Evolutionary conservation across 2,888 invertebrate genomes (phyloP), one percentile per base, ranked within the genome.

Genomic region (Cacoxenus indagator): DNA sequence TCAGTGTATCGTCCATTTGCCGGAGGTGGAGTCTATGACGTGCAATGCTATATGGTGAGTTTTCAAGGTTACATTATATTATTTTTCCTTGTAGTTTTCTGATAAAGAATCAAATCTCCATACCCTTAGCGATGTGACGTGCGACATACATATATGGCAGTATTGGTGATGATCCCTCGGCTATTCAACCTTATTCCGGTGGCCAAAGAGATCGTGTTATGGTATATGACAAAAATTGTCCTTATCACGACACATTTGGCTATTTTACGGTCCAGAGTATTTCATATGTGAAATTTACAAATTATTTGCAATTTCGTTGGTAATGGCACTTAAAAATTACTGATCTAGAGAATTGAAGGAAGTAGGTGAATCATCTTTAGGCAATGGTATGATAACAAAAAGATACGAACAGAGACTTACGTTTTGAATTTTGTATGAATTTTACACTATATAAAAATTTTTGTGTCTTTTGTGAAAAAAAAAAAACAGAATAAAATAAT

Each of bases 1-100:
- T 1, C 46, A 9, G 1, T 57, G 89, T 92, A 43, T 94, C 92
- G 83, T 92, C 91, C 0, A 92, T 92, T 79, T 92, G 92, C 82
- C 91, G 0, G 93, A 93, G 78, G 92, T 95, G 75, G 89, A 92
- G 75, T 91, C 91, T 72, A 88, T 93, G 8, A 91, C 93, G 70
- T 91, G 91, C 70, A 91, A 70, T 1, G 70, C 81, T 0, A 82
- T 83, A 54, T 37, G 70, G 2, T 62, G 11, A 22, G 61, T 51
- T 9, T 48, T 17, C 19, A n/a, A n/a, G n/a, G n/a, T n/a, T n/a
- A n/a, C n/a, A n/a, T n/a, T n/a, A n/a, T n/a, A n/a, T n/a, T n/a
- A n/a, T n/a, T n/a, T n/a, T n/a, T n/a, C n/a, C n/a, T n/a, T n/a
- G n/a, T n/a, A n/a, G n/a, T n/a, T n/a, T n/a, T n/a, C n/a, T n/a